Base-by-base conservation (phyloP, 37 sponge, comb jelly and placozoan species). In the Trichoplax adhaerens region DNA sequence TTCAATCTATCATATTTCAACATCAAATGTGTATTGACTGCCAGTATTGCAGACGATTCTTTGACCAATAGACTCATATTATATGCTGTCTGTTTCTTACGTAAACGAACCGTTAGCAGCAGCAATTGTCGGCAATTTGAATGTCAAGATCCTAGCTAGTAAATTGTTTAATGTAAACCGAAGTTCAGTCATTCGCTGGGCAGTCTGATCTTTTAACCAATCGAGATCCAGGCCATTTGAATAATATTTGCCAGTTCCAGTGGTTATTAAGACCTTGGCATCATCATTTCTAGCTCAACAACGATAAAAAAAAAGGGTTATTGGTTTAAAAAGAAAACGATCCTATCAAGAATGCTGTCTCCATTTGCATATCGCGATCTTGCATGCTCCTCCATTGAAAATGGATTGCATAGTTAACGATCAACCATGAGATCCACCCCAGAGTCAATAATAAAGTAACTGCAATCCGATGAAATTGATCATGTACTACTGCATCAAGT, bases 61-160 rank as follows among this genome's bases (percentile, higher is more conserved):
- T 29, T 29, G 29, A 29, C 29, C 29, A 29, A 29, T 29, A 29
- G 29, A 0, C 29, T 29, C 29, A 29, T 29, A 29, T 0, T 29
- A 29, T 29, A 29, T 29, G 29, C 29, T 29, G 29, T 29, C 29
- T 29, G 29, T 29, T 29, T 29, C 62, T 12, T 60, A 60, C 8
- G 10, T 12, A 60, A 55, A n/a, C 74, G 62, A 65, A 87, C 88
- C 88, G 63, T 83, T 87, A 53, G 83, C 65, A 6, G 88, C 88
- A 57, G 88, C 88, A 53, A 87, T 75, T 52, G 88, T 87, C 6
- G 83, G 78, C 51, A 83, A 52, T 0, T 83, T 83, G 57, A 87
- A 83, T 12, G 77, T 73, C 1, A 87, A 74, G 1, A 86, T 49
- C 4, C 78, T 55, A 1, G 50, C 65, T 2, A 87, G 69, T 2